A percentile compares a stretch with the other conserved stretches of the same genome.
Conservation (phyloP, 92 coral and sea anemone species). For the Siderastrea siderea region DNA sequence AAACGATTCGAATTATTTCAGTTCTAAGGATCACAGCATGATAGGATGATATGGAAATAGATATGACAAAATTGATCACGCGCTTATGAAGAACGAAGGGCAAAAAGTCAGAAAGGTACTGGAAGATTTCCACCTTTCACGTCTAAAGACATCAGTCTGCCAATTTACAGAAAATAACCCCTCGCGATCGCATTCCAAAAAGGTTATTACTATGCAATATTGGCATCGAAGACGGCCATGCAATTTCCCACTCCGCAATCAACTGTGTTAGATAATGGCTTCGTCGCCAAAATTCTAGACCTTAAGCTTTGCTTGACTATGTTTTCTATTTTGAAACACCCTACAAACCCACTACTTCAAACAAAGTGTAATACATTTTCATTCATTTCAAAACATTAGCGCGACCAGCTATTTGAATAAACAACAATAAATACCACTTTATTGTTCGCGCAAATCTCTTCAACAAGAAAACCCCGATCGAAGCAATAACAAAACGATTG, state of each 20-base stretch:
- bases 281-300: slow-evolving; percentile 18
- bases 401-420: slow-evolving; percentile 1
- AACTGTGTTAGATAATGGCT: background rate
- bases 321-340: background rate
- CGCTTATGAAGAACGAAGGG: background rate
- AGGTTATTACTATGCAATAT: slow-evolving; percentile 5
- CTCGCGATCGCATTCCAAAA: slow-evolving; percentile 19
- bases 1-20: background rate
- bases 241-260: slow-evolving; percentile 20
- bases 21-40: slow-evolving; percentile 5
- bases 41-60: background rate
- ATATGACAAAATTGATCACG: slow-evolving; percentile 2
- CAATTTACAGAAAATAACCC: background rate
- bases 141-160: background rate
- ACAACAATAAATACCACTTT: slow-evolving; percentile 26
- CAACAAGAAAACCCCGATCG: background rate
- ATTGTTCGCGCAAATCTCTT: slow-evolving; percentile 4
- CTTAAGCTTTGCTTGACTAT: background rate
- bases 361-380: slow-evolving; percentile 4
- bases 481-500: background rate
- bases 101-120: slow-evolving; percentile 1
- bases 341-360: background rate
- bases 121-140: background rate
- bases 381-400: slow-evolving; percentile 32
- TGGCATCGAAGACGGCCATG: background rate